Evolutionary conservation across 35 echinoderm and acorn worm genomes (phyloP), one percentile per base, ranked within the genome.

Genomic region (Ophiothrix spiculata): DNA sequence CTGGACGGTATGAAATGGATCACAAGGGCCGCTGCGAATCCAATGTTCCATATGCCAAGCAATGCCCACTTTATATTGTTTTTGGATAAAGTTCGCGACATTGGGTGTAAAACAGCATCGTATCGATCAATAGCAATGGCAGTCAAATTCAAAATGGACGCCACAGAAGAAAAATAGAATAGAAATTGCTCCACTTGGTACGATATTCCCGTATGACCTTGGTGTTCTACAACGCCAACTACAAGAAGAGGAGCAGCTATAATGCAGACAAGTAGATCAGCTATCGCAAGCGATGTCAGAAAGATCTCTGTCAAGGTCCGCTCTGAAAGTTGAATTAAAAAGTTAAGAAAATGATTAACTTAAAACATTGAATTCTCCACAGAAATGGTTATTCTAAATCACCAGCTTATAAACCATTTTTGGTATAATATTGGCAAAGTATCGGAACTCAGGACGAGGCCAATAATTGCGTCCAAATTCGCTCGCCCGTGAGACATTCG

Each of bases 231-330:
- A 36, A 91, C 87, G 15, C 95, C 95, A 31, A 98, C 80, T 4
- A 98, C 81, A 74, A 98, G 88, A 0, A 98, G 81, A 35, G 95
- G 95, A 13, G 88, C 86, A 39, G 91, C 93, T 23, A 60, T 31
- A 0, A 98, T 28, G 36, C 91, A 98, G 64, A 98, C 95, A 8
- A 93, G 36, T 2, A 98, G 49, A 86, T 98, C 95, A 16, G 95
- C 95, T 1, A 93, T 16, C 36, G 95, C 95, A 21, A 98, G 63
- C 0, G 95, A 98, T 12, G 81, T 81, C 32, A 98, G 77, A 34
- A 98, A 98, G 17, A 98, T 80, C 33, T 98, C 95, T 0, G 95
- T 98, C 0, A 98, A 80, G 1, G 95, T 92, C 1, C 95, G 91
- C 88, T 77, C 95, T 97, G 84, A 1, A 39, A 42, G 35, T 34